Conservation (phyloP, 37 sponge, comb jelly and placozoan genomes). For the Petrosia ficiformis region DNA sequence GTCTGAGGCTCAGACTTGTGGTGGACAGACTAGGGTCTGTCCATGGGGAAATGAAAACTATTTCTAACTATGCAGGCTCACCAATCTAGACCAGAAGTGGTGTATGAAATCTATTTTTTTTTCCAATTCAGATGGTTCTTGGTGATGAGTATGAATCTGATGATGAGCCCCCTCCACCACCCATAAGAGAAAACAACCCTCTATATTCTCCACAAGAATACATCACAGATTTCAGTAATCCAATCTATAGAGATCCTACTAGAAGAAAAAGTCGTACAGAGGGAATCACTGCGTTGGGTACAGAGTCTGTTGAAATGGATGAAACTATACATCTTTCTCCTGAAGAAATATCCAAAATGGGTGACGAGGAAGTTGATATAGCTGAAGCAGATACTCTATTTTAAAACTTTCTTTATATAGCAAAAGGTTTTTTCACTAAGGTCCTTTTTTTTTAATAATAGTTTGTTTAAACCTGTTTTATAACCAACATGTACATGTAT, state of each 20-base stretch:
- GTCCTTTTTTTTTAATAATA: too few species aligned
- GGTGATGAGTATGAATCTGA: background rate
- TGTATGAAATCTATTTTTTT: too few species aligned
- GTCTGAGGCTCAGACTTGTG: too few species aligned
- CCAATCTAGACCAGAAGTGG: too few species aligned
- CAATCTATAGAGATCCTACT: conserved; percentile 21
- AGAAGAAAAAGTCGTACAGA: background rate
- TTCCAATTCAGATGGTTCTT: too few species aligned
- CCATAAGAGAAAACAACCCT: conserved; percentile 43
- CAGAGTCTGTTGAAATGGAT: conserved; percentile 6
- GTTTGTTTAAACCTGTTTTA: too few species aligned
- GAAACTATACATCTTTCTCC: background rate
- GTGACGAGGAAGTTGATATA: conserved; percentile 2
- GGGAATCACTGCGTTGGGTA: background rate
- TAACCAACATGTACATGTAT: too few species aligned
- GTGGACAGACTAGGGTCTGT: too few species aligned
- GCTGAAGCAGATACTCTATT: conserved; percentile 57
- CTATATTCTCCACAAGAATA: conserved; percentile 67
- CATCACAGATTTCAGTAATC: conserved; percentile 60
- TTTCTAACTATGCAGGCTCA: too few species aligned
- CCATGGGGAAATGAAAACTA: too few species aligned
- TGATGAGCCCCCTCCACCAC: conserved; percentile 16
- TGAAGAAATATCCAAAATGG: background rate
- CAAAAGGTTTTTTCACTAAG: too few species aligned
- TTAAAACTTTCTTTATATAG: conserved; percentile 18